phyloP scores from a whole-genome alignment of 92 coral and sea anemone genomes.

The Porites lobata region DNA sequence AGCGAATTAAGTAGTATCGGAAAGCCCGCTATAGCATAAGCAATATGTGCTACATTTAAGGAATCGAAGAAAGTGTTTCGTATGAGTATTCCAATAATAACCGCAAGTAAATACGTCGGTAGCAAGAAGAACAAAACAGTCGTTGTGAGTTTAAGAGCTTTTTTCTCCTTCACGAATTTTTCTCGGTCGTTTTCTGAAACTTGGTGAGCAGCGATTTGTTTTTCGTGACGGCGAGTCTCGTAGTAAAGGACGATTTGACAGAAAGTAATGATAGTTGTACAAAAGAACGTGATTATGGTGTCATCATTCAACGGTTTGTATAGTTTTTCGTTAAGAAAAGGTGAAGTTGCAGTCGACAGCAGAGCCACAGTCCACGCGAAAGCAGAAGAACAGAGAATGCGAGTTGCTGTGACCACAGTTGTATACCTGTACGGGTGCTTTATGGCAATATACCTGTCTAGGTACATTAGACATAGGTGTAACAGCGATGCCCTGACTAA shows the following conservation, averaged over 20 bases:
- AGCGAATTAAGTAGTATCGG: not conserved
- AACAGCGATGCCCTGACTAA: not conserved
- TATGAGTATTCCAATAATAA: not conserved
- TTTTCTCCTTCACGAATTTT: not conserved
- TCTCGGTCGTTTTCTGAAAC: not conserved
- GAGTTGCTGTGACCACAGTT: no score
- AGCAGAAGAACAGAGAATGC: no score
- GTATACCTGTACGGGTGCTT: no score
- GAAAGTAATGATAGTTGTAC: not conserved
- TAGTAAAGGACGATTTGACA: not conserved
- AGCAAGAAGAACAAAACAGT: not conserved
- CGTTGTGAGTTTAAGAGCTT: not conserved
- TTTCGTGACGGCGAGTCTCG: conserved; percentile 2
- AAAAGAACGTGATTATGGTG: not conserved
- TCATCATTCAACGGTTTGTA: not conserved
- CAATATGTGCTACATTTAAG: not conserved
- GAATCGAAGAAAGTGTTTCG: not conserved
- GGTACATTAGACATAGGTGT: not conserved
- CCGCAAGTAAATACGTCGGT: not conserved
- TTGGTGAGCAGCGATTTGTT: not conserved
- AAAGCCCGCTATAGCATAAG: not conserved
- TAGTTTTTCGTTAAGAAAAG: not conserved
- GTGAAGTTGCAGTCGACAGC: not conserved
- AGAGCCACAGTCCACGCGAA: not conserved
- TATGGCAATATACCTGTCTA: not conserved